A percentile compares a stretch with the other conserved stretches of the same genome.
phyloP scores from a whole-genome alignment of 1,140 invertebrate genomes.

The Hycleus cichorii region DNA sequence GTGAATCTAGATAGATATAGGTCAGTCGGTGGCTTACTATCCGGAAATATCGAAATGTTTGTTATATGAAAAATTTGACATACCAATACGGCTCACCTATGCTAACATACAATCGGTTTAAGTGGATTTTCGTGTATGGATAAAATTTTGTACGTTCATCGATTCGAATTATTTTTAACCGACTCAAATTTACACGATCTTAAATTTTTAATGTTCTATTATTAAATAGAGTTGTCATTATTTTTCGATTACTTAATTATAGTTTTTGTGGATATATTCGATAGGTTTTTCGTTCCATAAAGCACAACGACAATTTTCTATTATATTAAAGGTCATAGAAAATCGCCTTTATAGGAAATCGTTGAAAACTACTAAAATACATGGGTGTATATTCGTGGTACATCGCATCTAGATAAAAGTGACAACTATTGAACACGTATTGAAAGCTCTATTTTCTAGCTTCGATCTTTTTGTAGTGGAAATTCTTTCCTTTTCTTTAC shows the following conservation, averaged over 20 bases:
- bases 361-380: slow-evolving; percentile 7
- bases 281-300: too few species aligned
- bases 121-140: slow-evolving; percentile 8
- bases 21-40: slow-evolving; percentile 1
- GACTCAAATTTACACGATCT: too few species aligned
- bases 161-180: too few species aligned
- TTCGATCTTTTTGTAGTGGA: slow-evolving; percentile 5
- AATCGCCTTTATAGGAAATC: slow-evolving; percentile 9
- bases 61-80: slow-evolving; percentile 10
- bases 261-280: too few species aligned
- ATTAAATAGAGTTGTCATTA: too few species aligned
- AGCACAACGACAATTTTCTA: background rate
- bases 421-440: slow-evolving; percentile 14
- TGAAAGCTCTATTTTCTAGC: slow-evolving; percentile 11
- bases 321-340: slow-evolving; percentile 9
- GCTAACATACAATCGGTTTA: slow-evolving; percentile 7
- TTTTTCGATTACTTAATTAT: too few species aligned
- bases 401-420: slow-evolving; percentile 8
- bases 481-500: too few species aligned
- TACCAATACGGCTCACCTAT: slow-evolving; percentile 6
- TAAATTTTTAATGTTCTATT: too few species aligned
- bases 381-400: slow-evolving; percentile 1
- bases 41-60: slow-evolving; percentile 4
- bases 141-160: slow-evolving; percentile 4
- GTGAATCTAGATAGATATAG: background rate